Evolutionary conservation across 2,888 invertebrate genomes (phyloP).

Genomic region (Pyrrhia umbra): DNA sequence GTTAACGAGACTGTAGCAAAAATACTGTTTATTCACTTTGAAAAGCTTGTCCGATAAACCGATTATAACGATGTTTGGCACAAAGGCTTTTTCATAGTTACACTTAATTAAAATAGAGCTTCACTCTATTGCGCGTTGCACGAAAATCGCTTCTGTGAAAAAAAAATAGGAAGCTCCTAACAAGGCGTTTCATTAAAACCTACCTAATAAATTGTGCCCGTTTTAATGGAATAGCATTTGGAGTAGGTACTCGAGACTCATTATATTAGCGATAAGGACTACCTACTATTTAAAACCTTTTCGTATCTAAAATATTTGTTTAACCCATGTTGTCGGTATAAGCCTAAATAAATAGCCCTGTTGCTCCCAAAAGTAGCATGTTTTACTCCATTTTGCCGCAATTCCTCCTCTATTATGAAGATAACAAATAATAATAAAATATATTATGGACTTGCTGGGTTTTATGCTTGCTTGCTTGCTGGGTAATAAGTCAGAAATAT

Average conservation of each 20-base stretch:
- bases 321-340: not conserved
- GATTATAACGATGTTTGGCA: conserved; percentile 69
- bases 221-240: conserved; percentile 9
- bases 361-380: not conserved
- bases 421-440: conserved; percentile 4
- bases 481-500: too few species aligned
- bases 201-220: conserved; percentile 22
- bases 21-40: conserved; percentile 68
- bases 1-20: conserved; percentile 61
- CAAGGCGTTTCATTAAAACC: conserved; percentile 44
- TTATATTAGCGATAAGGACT: conserved; percentile 6
- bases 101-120: conserved; percentile 61
- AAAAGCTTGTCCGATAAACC: conserved; percentile 73
- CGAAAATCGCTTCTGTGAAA: conserved; percentile 30
- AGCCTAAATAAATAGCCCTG: conserved; percentile 33
- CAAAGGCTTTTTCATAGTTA: conserved; percentile 63
- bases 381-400: not conserved
- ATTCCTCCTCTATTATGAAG: not conserved
- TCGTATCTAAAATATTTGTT: conserved; percentile 4
- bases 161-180: conserved; percentile 2
- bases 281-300: not conserved
- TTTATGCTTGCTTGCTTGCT: too few species aligned
- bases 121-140: conserved; percentile 37
- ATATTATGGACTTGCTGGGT: not conserved
- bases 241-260: not conserved